Base-by-base conservation (phyloP, 2,113 vertebrate species). In the Candoia aspera region DNA sequence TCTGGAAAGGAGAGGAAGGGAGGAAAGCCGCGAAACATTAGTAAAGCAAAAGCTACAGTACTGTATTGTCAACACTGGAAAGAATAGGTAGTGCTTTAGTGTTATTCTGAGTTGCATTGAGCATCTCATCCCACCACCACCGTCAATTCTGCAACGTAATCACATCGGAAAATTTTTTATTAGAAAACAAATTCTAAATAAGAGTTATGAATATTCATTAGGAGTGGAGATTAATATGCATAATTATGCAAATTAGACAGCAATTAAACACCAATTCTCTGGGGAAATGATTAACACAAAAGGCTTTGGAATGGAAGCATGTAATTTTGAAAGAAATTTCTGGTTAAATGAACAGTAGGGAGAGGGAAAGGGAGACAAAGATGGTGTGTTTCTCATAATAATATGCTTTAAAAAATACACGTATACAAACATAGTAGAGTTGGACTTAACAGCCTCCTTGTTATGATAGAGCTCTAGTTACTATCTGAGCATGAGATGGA, bases 191-290 rank as follows among this genome's bases (percentile, higher is more conserved):
- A 98, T 98, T 97, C 97, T 98, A 98, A 98, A 97, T 93, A 96
- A 94, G 92, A 94, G 91, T 42, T 96, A 98, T 98, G 98, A 98
- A 99, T 99, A 99, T 99, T 99, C 98, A 99, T 99, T 97, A 98
- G 97, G 94, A 89, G 91, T 92, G 1, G 6, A 53, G 98, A 98
- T 99, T 99, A 98, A 99, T 99, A 99, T 99, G 98, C 98, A 99
- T 97, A 98, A 98, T 99, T 98, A 99, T 99, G 98, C 97, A 99
- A 99, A 99, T 99, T 96, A 98, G 98, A 95, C 96, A 98, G 97
- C 98, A 98, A 98, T 99, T 99, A 99, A 99, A 98, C 98, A 95
- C 91, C 93, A 93, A 24, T 96, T 97, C 96, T 97, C 96, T 33
- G 73, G 94, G 96, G 95, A 92, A 93, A 96, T 96, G 96, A 95